phyloP scores from a whole-genome alignment of 2,888 invertebrate genomes.

The Drosophila pseudotalamancana region DNA sequence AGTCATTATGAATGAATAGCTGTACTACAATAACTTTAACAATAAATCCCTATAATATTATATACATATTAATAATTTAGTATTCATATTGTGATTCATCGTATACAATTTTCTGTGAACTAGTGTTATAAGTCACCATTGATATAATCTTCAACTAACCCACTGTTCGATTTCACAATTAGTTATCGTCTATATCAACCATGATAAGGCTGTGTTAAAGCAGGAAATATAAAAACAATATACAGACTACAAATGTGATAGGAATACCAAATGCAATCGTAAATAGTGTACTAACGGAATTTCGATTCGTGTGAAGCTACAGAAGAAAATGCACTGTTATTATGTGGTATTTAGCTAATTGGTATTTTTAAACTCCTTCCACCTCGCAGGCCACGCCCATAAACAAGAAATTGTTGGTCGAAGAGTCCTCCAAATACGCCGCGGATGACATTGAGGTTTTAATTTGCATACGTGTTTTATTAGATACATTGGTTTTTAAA shows the following conservation, averaged over 20 bases:
- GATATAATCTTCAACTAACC: background rate
- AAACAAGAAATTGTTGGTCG: constrained; percentile 66
- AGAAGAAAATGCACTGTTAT: constrained; percentile 3
- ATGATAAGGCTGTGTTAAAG: constrained; percentile 30
- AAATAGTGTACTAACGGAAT: background rate
- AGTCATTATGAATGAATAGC: too few relatives aligned
- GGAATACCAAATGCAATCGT: constrained; percentile 2
- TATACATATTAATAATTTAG: background rate
- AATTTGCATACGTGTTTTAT: constrained; percentile 46
- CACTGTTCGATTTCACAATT: background rate
- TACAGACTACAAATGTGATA: constrained; percentile 15
- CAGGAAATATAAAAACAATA: background rate
- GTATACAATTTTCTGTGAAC: constrained; percentile 9
- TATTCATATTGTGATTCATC: constrained; percentile 18
- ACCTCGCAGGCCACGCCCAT: constrained; percentile 75
- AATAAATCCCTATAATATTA: background rate
- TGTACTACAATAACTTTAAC: too few relatives aligned
- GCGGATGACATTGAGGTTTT: constrained; percentile 82
- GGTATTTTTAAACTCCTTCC: constrained; percentile 47
- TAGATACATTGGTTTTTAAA: constrained; percentile 19
- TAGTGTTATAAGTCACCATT: background rate
- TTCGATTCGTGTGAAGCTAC: background rate
- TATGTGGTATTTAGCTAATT: constrained; percentile 42
- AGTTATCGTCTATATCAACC: constrained; percentile 3
- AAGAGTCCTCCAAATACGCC: constrained; percentile 75